phyloP scores from a whole-genome alignment of 2,113 vertebrate species.

The Epinephelus lanceolatus region DNA sequence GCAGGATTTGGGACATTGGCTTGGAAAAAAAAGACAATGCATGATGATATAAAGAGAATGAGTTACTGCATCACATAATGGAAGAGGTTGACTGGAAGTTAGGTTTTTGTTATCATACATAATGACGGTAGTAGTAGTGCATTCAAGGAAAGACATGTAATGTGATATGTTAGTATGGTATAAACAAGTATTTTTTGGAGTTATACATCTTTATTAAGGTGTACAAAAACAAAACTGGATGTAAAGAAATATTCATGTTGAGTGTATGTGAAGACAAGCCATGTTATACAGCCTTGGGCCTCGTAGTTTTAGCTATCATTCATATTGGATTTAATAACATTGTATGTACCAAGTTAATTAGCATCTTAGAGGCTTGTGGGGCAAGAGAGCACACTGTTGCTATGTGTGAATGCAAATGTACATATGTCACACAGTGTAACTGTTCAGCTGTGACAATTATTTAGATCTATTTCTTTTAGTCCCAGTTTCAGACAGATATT shows the following conservation, averaged over 20 bases:
- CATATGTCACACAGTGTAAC: not conserved
- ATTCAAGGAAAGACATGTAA: not conserved
- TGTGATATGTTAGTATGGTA: not conserved
- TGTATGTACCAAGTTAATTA: not conserved
- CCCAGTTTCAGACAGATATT: not conserved
- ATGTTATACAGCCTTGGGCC: not conserved
- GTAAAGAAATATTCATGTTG: no score
- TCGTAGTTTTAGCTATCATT: not conserved
- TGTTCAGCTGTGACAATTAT: no score
- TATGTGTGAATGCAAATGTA: not conserved
- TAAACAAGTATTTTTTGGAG: not conserved
- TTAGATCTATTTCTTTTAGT: not conserved
- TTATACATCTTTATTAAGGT: not conserved
- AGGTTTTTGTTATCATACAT: not conserved
- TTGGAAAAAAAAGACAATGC: slow-evolving; percentile 34
- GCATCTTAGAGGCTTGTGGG: not conserved
- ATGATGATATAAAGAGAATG: slow-evolving; percentile 3
- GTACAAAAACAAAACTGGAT: no score
- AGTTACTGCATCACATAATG: slow-evolving; percentile 12
- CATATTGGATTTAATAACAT: not conserved
- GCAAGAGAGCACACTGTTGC: not conserved
- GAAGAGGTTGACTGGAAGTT: not conserved
- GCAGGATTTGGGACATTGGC: slow-evolving; percentile 38
- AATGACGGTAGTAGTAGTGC: not conserved
- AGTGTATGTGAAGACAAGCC: not conserved